Percentiles rank a stretch among this genome's conserved stretches.
Evolutionary conservation across 2,797 vertebrate genomes (phyloP).

Genomic region (Gymnothorax reevesii): DNA sequence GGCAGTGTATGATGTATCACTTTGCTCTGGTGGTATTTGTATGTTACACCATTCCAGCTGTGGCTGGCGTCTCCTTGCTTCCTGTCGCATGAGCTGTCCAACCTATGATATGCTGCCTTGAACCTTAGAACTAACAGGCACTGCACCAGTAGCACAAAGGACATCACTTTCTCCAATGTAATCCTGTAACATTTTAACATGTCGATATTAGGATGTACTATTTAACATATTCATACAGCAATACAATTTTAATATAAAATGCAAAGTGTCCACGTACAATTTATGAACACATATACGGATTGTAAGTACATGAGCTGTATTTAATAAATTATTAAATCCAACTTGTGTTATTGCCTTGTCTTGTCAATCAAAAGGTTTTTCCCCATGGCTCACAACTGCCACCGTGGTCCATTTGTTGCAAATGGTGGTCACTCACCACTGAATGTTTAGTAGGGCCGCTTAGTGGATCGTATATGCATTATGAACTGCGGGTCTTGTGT

Average conservation of each 20-base stretch:
- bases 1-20: slow-evolving; percentile 52
- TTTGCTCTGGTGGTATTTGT: slow-evolving; percentile 55
- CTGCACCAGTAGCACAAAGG: slow-evolving; percentile 67
- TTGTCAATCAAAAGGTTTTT: slow-evolving; percentile 9
- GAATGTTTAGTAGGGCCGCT: too few relatives aligned
- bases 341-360: slow-evolving; percentile 36
- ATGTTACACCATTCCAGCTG: slow-evolving; percentile 50
- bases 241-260: slow-evolving; percentile 67
- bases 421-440: too few relatives aligned
- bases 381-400: neutral
- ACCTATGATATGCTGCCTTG: slow-evolving; percentile 58
- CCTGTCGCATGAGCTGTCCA: slow-evolving; percentile 56
- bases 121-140: slow-evolving; percentile 51
- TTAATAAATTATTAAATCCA: slow-evolving; percentile 71
- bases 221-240: slow-evolving; percentile 63
- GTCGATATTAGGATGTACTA: slow-evolving; percentile 43
- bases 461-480: too few relatives aligned
- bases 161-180: slow-evolving; percentile 53
- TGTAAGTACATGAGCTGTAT: slow-evolving; percentile 72
- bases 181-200: slow-evolving; percentile 57
- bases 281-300: slow-evolving; percentile 63
- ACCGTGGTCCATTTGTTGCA: neutral
- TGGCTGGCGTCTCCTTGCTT: neutral
- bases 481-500: too few relatives aligned
- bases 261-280: slow-evolving; percentile 54